Evolutionary conservation across 2,113 vertebrate species (phyloP).

Genomic region (Cichladusa arquata): DNA sequence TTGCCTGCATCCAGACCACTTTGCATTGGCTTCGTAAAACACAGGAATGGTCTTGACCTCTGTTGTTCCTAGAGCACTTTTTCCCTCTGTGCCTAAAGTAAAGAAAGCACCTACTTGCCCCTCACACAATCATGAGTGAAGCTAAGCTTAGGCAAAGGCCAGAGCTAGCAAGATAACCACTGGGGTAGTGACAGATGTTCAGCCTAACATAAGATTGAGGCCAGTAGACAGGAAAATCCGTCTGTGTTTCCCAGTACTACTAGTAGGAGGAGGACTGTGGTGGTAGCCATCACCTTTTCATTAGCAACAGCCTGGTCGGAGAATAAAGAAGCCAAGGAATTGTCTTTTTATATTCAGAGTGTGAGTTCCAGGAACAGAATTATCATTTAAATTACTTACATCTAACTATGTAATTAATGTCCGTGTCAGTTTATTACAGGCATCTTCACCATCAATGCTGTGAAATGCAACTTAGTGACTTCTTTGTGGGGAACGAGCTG

Average conservation of each 20-base stretch:
- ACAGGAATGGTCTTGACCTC: background rate
- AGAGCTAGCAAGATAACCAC: background rate
- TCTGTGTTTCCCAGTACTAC: background rate
- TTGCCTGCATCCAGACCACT: background rate
- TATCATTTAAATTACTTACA: constrained; percentile 30
- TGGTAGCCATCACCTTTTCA: background rate
- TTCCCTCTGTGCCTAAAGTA: background rate
- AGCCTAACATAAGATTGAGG: background rate
- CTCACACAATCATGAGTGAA: background rate
- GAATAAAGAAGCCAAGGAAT: background rate
- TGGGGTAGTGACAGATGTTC: background rate
- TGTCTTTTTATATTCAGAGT: background rate
- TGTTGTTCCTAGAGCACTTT: background rate
- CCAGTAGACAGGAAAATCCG: background rate
- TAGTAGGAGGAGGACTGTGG: background rate
- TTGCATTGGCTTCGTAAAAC: background rate
- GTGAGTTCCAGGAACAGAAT: background rate
- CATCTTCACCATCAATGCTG: background rate
- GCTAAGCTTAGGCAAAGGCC: background rate
- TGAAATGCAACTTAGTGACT: constrained; percentile 39
- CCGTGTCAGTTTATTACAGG: background rate
- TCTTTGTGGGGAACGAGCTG: background rate
- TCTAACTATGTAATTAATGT: constrained; percentile 31
- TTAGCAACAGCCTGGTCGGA: background rate
- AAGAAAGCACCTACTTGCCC: background rate